A percentile compares a stretch with the other conserved stretches of the same genome.
Conservation (phyloP, 1,140 invertebrate species). For the Tetramorium alpestre region DNA sequence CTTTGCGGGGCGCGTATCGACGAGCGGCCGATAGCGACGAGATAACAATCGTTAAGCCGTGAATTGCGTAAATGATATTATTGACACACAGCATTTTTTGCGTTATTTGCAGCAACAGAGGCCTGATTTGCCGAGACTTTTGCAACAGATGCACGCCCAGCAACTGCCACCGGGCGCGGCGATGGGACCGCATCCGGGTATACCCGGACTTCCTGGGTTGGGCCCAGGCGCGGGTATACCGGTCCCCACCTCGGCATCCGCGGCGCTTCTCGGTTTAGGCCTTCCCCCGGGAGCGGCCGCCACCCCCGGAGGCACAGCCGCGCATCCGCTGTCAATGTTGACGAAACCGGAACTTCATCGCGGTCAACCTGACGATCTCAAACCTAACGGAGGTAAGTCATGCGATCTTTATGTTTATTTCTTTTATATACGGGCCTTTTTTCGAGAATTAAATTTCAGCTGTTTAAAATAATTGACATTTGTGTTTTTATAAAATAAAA, state of each 20-base stretch:
- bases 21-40: not conserved
- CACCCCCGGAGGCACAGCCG: conserved; percentile 86
- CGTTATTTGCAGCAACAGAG: conserved; percentile 90
- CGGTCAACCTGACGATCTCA: conserved; percentile 87
- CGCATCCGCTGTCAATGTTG: conserved; percentile 90
- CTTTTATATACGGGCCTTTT: not conserved
- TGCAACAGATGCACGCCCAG: conserved; percentile 97
- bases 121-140: conserved; percentile 90
- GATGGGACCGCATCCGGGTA: conserved; percentile 88
- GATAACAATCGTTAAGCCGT: conserved; percentile 10
- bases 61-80: conserved; percentile 12
- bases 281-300: conserved; percentile 86
- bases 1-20: not conserved
- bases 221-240: conserved; percentile 83
- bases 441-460: not conserved
- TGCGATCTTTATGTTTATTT: not conserved
- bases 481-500: not conserved
- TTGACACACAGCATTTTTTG: not conserved
- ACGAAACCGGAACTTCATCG: conserved; percentile 91
- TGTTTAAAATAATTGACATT: not conserved
- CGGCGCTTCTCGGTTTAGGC: conserved; percentile 83
- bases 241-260: conserved; percentile 84
- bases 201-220: conserved; percentile 83
- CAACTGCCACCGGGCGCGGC: conserved; percentile 92
- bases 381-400: conserved; percentile 89